phyloP scores from a whole-genome alignment of 2,797 vertebrate genomes.

The Platyrinchus mystaceus region DNA sequence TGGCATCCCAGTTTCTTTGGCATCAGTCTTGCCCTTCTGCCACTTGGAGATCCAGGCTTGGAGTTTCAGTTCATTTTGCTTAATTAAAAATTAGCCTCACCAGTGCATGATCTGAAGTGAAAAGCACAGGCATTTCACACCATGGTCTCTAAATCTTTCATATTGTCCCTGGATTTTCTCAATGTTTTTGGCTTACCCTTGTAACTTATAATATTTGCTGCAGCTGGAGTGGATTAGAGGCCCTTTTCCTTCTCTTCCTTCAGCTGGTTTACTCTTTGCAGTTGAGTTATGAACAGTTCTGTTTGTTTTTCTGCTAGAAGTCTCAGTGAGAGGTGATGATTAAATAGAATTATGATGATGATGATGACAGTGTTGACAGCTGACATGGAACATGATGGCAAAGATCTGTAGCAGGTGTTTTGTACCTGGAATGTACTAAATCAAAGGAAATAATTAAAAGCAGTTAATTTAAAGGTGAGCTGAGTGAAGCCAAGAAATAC shows the following conservation, averaged over 20 bases:
- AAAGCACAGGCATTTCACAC: neutral
- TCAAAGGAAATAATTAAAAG: neutral
- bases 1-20: neutral
- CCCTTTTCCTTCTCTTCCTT: neutral
- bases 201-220: neutral
- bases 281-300: neutral
- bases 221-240: neutral
- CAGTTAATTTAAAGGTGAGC: neutral
- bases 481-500: neutral
- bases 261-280: neutral
- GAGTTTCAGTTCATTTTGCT: neutral
- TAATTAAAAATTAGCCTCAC: neutral
- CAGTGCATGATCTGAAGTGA: neutral
- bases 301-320: neutral
- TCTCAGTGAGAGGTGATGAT: neutral
- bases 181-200: neutral
- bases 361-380: neutral
- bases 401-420: neutral
- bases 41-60: neutral
- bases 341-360: neutral
- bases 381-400: neutral
- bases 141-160: accelerated
- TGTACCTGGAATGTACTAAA: neutral
- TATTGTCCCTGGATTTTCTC: neutral
- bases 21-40: neutral